Conservation (phyloP, 2,113 vertebrate genomes). For the Heteronetta atricapilla region DNA sequence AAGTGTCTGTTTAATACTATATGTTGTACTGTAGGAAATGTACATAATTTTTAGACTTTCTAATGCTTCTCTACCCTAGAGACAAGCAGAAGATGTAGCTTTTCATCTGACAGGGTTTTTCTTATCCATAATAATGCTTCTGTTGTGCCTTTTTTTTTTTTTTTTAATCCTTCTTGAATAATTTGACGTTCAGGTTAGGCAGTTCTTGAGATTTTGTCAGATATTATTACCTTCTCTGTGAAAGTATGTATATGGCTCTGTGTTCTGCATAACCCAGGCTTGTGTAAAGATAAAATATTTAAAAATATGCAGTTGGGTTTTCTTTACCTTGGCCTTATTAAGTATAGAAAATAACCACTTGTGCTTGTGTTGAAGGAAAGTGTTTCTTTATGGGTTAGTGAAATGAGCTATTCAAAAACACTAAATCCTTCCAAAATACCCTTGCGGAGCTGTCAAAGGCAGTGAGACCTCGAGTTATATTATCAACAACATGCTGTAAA, state of each 20-base stretch:
- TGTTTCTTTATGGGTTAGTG: constrained; percentile 34
- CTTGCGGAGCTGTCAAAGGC: constrained; percentile 18
- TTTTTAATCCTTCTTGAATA: not conserved
- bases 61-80: not conserved
- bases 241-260: not conserved
- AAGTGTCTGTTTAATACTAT: not conserved
- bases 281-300: constrained; percentile 46
- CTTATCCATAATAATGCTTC: not conserved
- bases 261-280: constrained; percentile 13
- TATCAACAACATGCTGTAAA: not conserved
- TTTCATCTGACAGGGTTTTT: not conserved
- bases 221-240: not conserved
- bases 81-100: not conserved
- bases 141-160: not conserved
- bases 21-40: not conserved
- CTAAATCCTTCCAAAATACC: constrained; percentile 39
- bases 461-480: not conserved
- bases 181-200: not conserved
- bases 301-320: constrained; percentile 17
- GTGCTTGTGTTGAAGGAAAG: not conserved
- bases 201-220: not conserved
- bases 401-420: constrained; percentile 54
- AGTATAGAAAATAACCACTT: not conserved
- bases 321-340: constrained; percentile 61
- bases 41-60: not conserved